Percentiles rank a stretch among this genome's conserved stretches.
phyloP scores from a whole-genome alignment of 2,797 vertebrate species.

The Acrossocheilus wenchowensis region DNA sequence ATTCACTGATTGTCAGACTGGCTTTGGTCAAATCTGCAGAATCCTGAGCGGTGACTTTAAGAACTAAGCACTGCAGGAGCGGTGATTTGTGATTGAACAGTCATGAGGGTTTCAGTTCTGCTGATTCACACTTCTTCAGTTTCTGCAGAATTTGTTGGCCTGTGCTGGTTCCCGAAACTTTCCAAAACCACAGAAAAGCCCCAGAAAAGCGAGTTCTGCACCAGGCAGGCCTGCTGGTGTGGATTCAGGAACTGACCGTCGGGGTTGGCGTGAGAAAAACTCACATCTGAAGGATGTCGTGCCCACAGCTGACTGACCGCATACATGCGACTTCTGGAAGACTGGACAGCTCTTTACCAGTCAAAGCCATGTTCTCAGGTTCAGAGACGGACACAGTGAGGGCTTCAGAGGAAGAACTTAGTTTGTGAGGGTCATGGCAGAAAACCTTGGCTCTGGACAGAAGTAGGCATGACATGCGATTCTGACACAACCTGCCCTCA shows the following conservation, averaged over 20 bases:
- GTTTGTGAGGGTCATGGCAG: background rate
- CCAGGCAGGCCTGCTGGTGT: background rate
- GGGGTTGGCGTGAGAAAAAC: background rate
- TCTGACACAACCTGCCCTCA: background rate
- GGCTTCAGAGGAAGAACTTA: background rate
- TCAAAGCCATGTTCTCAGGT: background rate
- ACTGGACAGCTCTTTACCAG: background rate
- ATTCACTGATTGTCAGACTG: background rate
- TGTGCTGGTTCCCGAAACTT: background rate
- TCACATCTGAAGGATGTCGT: background rate
- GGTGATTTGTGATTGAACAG: background rate
- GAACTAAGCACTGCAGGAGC: too few species aligned
- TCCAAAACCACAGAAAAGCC: conserved; percentile 7
- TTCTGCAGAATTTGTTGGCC: background rate
- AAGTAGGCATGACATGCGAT: too few species aligned
- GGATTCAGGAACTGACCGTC: background rate
- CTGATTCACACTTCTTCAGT: background rate
- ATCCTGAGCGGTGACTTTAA: too few species aligned
- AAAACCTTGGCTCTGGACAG: background rate
- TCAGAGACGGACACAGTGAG: too few species aligned
- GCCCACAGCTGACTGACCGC: background rate
- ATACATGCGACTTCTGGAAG: background rate
- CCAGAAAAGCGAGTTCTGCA: background rate
- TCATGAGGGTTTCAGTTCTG: background rate
- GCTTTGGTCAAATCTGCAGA: background rate